These are phyloP conservation scores for Anoplolepis gracilipes DNA, from an alignment of 1,140 invertebrate species.

Conservation along the genomic window DNA sequence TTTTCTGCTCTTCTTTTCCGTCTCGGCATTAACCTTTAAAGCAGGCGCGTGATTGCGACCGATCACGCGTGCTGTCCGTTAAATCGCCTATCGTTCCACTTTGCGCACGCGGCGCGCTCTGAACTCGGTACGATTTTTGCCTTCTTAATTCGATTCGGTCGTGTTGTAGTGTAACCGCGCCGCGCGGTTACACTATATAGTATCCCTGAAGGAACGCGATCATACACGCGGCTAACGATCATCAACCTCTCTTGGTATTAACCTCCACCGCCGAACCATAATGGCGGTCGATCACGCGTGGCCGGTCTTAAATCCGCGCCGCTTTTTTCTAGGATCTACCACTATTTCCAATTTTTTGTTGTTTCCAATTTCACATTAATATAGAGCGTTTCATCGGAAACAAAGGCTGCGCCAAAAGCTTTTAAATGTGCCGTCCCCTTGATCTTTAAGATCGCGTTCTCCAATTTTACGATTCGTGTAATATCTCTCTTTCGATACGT, in stretches of 20 bases:
- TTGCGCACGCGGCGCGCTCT: conserved; percentile 37
- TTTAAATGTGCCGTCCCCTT: not conserved
- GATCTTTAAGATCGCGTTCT: no score
- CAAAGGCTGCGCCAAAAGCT: conserved; percentile 19
- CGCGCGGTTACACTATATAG: conserved; percentile 20
- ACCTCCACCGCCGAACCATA: conserved; percentile 42
- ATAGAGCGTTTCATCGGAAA: conserved; percentile 25
- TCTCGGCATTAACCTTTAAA: conserved; percentile 65
- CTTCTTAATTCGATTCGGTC: conserved; percentile 52
- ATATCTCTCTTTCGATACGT: not conserved
- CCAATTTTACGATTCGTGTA: conserved; percentile 30
- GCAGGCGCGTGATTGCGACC: conserved; percentile 68
- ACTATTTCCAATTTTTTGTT: conserved; percentile 47
- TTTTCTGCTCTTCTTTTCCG: conserved; percentile 70
- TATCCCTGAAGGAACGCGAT: conserved; percentile 3
- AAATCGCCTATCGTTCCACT: conserved; percentile 59
- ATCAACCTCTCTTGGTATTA: conserved; percentile 55
- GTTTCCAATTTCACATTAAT: conserved; percentile 15
- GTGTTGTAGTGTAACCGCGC: conserved; percentile 27
- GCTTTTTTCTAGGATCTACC: not conserved
- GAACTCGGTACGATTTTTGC: conserved; percentile 52
- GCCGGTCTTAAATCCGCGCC: conserved; percentile 49
- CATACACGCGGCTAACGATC: conserved; percentile 46
- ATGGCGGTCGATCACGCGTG: conserved; percentile 61
- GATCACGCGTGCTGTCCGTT: conserved; percentile 69